Conservation (phyloP, 2,797 vertebrate genomes). For the Anolis apletophallus region DNA sequence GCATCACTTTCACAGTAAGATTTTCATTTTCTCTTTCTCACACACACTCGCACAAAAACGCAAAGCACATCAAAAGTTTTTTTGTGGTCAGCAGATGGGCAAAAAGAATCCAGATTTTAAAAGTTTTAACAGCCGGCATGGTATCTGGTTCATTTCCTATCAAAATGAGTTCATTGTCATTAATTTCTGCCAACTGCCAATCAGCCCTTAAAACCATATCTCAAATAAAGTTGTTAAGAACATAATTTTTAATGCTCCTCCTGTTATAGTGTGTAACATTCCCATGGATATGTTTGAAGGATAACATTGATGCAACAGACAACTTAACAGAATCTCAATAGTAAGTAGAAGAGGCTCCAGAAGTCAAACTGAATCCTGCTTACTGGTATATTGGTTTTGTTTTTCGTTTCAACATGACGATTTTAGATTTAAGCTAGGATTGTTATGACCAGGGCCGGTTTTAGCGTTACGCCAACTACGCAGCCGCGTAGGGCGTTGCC, state of each 20-base stretch:
- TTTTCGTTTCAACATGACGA: background rate
- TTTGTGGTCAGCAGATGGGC: constrained; percentile 78
- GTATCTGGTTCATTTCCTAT: constrained; percentile 76
- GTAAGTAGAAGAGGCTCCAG: constrained; percentile 38
- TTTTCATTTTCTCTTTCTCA: background rate
- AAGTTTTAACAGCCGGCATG: constrained; percentile 77
- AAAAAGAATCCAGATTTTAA: constrained; percentile 79
- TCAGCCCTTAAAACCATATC: constrained; percentile 77
- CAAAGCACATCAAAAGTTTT: constrained; percentile 54
- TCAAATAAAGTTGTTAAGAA: constrained; percentile 66
- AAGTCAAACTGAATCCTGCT: background rate
- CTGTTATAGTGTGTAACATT: constrained; percentile 57
- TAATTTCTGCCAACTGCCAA: constrained; percentile 81
- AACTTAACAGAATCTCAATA: constrained; percentile 31
- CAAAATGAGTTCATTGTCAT: constrained; percentile 78
- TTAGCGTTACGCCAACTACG: no score
- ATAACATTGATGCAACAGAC: constrained; percentile 48
- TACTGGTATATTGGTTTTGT: background rate
- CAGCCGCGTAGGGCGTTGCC: no score
- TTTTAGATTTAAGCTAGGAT: no score
- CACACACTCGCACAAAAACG: no score
- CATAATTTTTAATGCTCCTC: background rate
- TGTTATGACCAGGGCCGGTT: no score
- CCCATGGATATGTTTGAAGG: constrained; percentile 55
- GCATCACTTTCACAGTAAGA: constrained; percentile 62